Conservation (phyloP, 2,888 invertebrate genomes). For the Drosophila prolongata region DNA sequence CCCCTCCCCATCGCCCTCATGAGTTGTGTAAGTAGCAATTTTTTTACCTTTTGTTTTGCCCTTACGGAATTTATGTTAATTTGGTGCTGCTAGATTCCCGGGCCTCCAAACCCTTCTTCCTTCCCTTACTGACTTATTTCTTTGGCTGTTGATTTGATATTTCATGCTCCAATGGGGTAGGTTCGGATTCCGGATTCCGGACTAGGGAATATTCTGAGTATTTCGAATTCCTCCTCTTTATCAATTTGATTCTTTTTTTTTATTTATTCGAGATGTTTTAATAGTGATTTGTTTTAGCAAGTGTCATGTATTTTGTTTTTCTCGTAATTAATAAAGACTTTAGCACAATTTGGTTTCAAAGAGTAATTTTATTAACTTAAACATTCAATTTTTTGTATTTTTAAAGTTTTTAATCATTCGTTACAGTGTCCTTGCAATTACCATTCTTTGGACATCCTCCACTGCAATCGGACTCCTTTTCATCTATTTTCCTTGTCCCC, state of each 20-base stretch:
- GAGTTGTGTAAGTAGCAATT: constrained; percentile 33
- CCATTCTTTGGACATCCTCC: constrained; percentile 10
- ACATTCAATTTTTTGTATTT: too few species aligned
- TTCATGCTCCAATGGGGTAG: neutral
- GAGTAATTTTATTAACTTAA: too few species aligned
- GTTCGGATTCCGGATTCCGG: constrained; percentile 9
- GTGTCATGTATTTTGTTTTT: too few species aligned
- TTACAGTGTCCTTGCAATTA: neutral
- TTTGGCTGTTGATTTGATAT: constrained; percentile 61
- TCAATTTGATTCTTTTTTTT: constrained; percentile 8
- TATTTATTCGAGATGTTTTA: constrained; percentile 2
- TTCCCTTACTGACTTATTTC: constrained; percentile 40
- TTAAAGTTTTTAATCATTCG: too few species aligned
- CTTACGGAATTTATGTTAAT: constrained; percentile 75
- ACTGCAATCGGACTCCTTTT: constrained; percentile 12
- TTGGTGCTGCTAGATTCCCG: constrained; percentile 67
- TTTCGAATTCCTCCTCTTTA: constrained; percentile 1
- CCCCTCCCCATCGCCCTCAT: constrained; percentile 3
- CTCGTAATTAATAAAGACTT: too few species aligned
- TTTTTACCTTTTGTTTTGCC: constrained; percentile 40
- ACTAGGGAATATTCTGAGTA: neutral
- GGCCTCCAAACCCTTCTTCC: neutral
- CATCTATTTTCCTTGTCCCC: constrained; percentile 12
- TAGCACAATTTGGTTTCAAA: too few species aligned
- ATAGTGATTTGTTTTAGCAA: neutral